A percentile compares a stretch with the other conserved stretches of the same genome.
phyloP scores from a whole-genome alignment of 2,113 vertebrate genomes.

The Neolamprologus tretocephalus region DNA sequence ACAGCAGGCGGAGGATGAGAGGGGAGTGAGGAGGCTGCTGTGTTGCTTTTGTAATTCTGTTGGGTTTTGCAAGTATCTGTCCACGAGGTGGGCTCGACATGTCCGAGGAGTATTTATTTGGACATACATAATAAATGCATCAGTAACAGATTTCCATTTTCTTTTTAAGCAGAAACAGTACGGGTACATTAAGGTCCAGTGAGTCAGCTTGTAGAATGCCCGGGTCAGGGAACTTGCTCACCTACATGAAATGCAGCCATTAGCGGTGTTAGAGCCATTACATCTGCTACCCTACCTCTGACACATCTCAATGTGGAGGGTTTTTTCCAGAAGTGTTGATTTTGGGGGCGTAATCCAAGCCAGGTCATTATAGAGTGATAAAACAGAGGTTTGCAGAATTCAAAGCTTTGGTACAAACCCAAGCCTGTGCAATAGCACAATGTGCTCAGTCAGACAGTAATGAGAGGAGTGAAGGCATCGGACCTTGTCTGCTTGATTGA shows the following conservation, averaged over 20 bases:
- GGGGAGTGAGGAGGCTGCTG: neutral
- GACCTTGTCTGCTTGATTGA: neutral
- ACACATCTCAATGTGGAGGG: neutral
- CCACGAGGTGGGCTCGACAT: neutral
- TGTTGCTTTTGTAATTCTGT: neutral
- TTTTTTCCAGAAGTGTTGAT: fast-evolving
- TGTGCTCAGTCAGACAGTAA: neutral
- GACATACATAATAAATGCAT: neutral
- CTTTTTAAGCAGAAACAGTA: neutral
- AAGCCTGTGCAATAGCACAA: neutral
- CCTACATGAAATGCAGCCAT: neutral
- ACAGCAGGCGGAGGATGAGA: neutral
- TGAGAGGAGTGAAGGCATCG: neutral
- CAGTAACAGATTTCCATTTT: neutral
- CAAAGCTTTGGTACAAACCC: neutral
- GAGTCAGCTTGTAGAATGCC: neutral
- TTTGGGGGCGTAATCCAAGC: neutral
- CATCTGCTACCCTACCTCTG: neutral
- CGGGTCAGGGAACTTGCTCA: neutral
- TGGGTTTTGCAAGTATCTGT: neutral
- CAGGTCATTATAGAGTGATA: neutral
- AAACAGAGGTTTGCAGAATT: neutral
- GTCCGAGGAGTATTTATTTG: neutral
- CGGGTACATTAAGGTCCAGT: neutral
- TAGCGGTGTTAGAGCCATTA: neutral